Evolutionary conservation across 2,888 invertebrate genomes (phyloP).

Genomic region (Aromia moschata): DNA sequence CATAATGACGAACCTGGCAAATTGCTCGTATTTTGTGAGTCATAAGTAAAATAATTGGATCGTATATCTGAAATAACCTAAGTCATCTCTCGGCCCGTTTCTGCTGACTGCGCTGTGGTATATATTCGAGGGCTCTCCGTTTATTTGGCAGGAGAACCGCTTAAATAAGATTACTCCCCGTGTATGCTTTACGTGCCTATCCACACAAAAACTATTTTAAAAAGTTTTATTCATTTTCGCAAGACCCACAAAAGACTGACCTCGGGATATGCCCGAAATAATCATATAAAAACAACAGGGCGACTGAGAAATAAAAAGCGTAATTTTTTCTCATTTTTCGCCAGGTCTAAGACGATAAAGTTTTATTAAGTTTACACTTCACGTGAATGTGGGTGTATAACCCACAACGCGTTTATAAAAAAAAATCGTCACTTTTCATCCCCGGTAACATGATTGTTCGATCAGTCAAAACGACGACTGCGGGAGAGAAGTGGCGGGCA

Average conservation of each 20-base stretch:
- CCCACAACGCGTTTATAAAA: no score
- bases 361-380: neutral
- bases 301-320: neutral
- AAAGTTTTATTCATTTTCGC: conserved; percentile 31
- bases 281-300: neutral
- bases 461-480: no score
- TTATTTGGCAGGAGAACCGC: conserved; percentile 33
- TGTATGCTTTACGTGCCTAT: conserved; percentile 37
- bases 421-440: no score
- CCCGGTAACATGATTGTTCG: no score
- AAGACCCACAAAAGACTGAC: conserved; percentile 1
- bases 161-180: conserved; percentile 36
- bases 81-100: conserved; percentile 27
- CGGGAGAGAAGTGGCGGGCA: no score
- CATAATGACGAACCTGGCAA: no score
- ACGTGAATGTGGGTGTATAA: no score
- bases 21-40: no score
- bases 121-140: conserved; percentile 29
- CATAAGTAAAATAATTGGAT: conserved; percentile 3
- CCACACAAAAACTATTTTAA: conserved; percentile 36
- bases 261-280: conserved; percentile 3
- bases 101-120: conserved; percentile 31
- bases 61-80: conserved; percentile 16
- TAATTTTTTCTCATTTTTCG: neutral
- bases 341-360: neutral